Evolutionary conservation across 2,888 invertebrate species (phyloP), one percentile per base, ranked within the genome.

Genomic region (Imbricaverruca yamaguchii): DNA sequence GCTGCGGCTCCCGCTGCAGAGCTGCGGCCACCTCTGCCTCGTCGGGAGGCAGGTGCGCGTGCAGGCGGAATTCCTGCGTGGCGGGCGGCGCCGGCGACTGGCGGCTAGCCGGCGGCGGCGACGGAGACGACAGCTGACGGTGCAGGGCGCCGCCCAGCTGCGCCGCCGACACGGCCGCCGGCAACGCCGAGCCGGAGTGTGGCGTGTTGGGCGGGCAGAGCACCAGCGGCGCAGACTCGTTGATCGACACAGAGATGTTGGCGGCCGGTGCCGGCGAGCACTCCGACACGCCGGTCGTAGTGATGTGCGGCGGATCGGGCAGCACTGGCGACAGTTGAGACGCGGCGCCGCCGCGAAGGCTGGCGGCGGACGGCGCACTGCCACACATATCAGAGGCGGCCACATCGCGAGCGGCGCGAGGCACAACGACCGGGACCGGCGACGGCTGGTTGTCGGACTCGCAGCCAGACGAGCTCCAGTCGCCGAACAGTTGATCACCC

Each of bases 121-220:
- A 4, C 39, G 69, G 69, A 12, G 69, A 69, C 69, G 23, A 25
- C 25, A 15, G 25, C 13, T 39, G 69, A 25, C 69, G 39, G 12
- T 39, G 39, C 69, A 69, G 13, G 69, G 39, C 69, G 69, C 15
- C 39, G 15, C 15, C 69, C 25, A 69, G 69, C 39, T 69, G 39
- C 15, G 69, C 25, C 39, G 69, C 69, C 25, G 69, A 25, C 25
- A 15, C 39, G 12, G 69, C 55, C 18, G 74, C 55, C 12, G 69
- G 53, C 55, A 21, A 3, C 10, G 10, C 21, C 74, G 74, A 18
- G 74, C 53, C 21, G 18, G 74, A 55, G 10, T 6, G 53, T 7
- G 74, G 74, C 74, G 74, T 74, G 74, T 74, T 74, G 74, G 74
- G 74, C 55, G 74, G 74, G 10, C 74, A 74, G 21, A 18, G 15